These are phyloP conservation scores for Maccullochella peelii DNA, from an alignment of 2,113 vertebrate species.

Conservation along the genomic window DNA sequence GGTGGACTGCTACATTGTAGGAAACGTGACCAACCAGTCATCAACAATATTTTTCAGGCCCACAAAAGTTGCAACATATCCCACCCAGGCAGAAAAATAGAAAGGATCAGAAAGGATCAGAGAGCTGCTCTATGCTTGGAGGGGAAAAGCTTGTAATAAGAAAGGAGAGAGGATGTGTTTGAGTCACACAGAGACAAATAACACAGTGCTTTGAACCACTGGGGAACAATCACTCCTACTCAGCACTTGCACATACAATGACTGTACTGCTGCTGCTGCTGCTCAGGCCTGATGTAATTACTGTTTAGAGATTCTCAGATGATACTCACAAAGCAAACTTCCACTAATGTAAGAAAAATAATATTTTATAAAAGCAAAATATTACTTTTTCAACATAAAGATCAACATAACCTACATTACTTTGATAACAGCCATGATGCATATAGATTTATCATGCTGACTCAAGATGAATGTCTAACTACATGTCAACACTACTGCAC, in stretches of 20 bases:
- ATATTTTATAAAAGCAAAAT: background rate
- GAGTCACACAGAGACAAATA: constrained; percentile 29
- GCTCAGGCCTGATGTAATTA: constrained; percentile 17
- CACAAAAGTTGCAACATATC: background rate
- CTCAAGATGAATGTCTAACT: background rate
- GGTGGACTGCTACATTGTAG: too few species aligned
- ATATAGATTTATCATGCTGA: background rate
- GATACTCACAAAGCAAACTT: background rate
- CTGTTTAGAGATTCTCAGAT: background rate
- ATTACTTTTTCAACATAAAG: background rate
- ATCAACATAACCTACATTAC: background rate
- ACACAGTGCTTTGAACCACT: constrained; percentile 34
- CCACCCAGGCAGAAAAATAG: constrained; percentile 21
- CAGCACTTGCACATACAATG: constrained; percentile 5
- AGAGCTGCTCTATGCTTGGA: constrained; percentile 1
- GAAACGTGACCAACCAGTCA: too few species aligned
- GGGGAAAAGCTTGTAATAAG: constrained; percentile 13
- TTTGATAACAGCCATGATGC: too few species aligned
- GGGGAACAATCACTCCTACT: constrained; percentile 4
- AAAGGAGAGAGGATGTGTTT: constrained; percentile 21
- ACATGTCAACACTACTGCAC: background rate
- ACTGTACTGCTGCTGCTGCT: constrained; percentile 8
- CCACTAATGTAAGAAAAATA: background rate
- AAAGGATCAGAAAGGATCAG: background rate
- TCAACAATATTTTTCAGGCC: background rate